A percentile compares a stretch with the other conserved stretches of the same genome.
Evolutionary conservation across 2,888 invertebrate genomes (phyloP).

Genomic region (Pilophorus perplexus): DNA sequence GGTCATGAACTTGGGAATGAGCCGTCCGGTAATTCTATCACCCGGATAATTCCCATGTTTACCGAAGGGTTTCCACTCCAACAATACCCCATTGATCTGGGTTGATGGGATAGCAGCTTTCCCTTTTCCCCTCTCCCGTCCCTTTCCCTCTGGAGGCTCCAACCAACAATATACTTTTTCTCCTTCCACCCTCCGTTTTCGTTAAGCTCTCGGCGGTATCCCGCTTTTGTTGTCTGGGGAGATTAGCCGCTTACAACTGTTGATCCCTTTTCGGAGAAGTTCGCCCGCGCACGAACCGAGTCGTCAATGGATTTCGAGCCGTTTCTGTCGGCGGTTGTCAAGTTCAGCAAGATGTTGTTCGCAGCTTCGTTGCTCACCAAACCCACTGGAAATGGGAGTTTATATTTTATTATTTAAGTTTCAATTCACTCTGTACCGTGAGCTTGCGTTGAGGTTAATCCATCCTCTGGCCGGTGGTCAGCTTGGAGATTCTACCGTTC

Average conservation of each 20-base stretch:
- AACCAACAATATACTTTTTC: constrained; percentile 6
- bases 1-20: no score
- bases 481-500: no score
- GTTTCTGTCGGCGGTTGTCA: no score
- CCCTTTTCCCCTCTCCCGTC: not conserved
- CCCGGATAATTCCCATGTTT: not conserved
- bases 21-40: not conserved
- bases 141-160: no score
- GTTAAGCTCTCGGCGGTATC: not conserved
- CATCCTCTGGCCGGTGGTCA: no score
- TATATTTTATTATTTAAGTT: no score
- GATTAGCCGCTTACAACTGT: constrained; percentile 31
- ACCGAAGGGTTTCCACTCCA: not conserved
- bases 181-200: not conserved
- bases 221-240: constrained; percentile 13
- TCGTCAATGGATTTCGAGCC: constrained; percentile 3
- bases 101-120: not conserved
- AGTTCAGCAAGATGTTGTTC: no score
- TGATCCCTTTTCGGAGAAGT: constrained; percentile 13
- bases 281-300: not conserved
- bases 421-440: no score
- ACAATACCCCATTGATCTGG: constrained; percentile 11
- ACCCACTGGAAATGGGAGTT: no score
- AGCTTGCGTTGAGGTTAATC: no score
- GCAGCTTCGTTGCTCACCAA: no score